Percentiles rank a stretch among this genome's conserved stretches.
These are phyloP conservation scores for Melanostoma scalare DNA, from an alignment of 2,888 invertebrate genomes.

Conservation along the genomic window DNA sequence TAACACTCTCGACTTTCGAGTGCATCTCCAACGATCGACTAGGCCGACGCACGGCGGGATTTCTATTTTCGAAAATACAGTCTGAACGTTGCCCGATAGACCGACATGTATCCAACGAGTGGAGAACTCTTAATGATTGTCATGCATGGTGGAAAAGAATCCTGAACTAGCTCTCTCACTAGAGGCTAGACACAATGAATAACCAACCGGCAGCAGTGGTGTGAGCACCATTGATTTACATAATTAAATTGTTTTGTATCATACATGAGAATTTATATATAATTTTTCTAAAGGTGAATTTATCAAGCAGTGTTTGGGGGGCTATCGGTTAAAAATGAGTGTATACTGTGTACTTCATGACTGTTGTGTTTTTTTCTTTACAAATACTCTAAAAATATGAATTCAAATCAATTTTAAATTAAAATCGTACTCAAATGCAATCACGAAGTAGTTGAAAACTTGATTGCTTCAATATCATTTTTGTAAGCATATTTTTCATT, in stretches of 20 bases:
- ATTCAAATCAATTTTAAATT: too few relatives aligned
- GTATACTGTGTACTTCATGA: too few relatives aligned
- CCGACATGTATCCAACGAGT: constrained; percentile 59
- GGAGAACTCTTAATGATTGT: constrained; percentile 64
- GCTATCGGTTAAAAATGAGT: too few relatives aligned
- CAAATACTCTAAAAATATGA: too few relatives aligned
- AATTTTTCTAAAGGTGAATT: constrained; percentile 2
- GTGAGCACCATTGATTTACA: constrained; percentile 57
- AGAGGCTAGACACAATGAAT: constrained; percentile 62
- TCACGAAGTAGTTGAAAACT: too few relatives aligned
- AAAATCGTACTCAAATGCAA: too few relatives aligned
- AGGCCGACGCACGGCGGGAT: constrained; percentile 18
- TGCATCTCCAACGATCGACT: constrained; percentile 26
- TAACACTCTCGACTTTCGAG: constrained; percentile 31
- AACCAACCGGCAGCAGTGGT: constrained; percentile 23
- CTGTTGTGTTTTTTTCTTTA: too few relatives aligned
- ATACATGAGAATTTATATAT: constrained; percentile 27
- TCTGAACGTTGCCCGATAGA: constrained; percentile 30
- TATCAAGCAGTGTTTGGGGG: not conserved
- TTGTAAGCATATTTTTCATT: too few relatives aligned
- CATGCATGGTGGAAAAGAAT: constrained; percentile 54
- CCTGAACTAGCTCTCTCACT: constrained; percentile 35
- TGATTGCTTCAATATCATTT: too few relatives aligned
- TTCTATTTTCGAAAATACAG: constrained; percentile 50
- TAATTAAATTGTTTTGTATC: constrained; percentile 65